A percentile compares a stretch with the other conserved stretches of the same genome.
Conservation (phyloP, 1,140 invertebrate genomes). For the Himalopsyche phryganea region DNA sequence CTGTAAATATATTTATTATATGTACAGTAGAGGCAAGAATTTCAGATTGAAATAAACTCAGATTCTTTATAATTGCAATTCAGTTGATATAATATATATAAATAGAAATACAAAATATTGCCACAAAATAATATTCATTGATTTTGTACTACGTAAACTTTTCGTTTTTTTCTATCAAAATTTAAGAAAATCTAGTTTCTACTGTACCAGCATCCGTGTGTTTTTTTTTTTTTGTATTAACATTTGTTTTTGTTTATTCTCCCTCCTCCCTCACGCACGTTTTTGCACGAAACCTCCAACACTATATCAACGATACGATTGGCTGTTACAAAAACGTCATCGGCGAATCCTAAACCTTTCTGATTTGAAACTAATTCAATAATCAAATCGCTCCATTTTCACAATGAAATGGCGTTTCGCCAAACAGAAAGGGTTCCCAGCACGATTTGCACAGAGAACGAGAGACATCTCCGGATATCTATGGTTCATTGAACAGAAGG, state of each 20-base stretch:
- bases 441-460: slow-evolving; percentile 60
- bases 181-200: background rate
- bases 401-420: slow-evolving; percentile 1
- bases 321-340: background rate
- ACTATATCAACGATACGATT: slow-evolving; percentile 11
- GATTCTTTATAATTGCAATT: no score
- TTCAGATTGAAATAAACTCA: no score
- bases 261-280: slow-evolving; percentile 16
- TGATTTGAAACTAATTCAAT: background rate
- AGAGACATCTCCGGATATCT: slow-evolving; percentile 61
- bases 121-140: no score
- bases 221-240: slow-evolving; percentile 15
- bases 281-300: slow-evolving; percentile 10
- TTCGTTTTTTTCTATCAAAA: no score
- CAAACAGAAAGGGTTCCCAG: slow-evolving; percentile 56
- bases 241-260: slow-evolving; percentile 19
- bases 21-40: no score
- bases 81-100: no score
- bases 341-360: background rate
- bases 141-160: no score
- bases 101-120: no score
- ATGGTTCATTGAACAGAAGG: slow-evolving; percentile 57
- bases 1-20: no score
- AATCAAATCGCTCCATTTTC: background rate
- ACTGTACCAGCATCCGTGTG: background rate